These are phyloP conservation scores for Drosophila sturtevanti DNA, from an alignment of 1,140 invertebrate species.

Conservation along the genomic window DNA sequence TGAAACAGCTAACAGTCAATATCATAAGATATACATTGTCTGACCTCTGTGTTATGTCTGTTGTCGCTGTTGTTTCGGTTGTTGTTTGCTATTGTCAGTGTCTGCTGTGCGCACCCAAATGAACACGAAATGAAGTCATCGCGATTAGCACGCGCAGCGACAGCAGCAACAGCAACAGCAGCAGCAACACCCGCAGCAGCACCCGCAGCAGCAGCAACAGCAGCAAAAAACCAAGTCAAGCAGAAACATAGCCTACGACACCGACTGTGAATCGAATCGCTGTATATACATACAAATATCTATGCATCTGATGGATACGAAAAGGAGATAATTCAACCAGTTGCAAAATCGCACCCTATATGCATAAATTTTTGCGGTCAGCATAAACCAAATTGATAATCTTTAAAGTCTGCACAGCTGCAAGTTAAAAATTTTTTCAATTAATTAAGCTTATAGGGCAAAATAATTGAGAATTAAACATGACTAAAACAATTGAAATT, in stretches of 20 bases:
- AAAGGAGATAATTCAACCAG: conserved; percentile 3
- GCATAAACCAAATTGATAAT: conserved; percentile 18
- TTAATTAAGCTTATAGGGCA: conserved; percentile 19
- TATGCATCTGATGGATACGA: conserved; percentile 30
- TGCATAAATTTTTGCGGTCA: conserved; percentile 14
- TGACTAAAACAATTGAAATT: neutral
- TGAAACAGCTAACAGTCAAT: neutral
- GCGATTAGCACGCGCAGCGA: conserved; percentile 42
- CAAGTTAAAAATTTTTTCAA: neutral
- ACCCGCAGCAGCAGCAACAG: neutral
- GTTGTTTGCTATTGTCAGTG: neutral
- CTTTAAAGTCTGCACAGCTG: conserved; percentile 9
- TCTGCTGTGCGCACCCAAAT: conserved; percentile 6
- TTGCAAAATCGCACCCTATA: conserved; percentile 10
- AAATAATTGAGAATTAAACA: conserved; percentile 2
- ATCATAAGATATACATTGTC: conserved; percentile 8
- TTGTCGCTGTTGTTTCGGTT: neutral
- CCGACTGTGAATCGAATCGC: neutral
- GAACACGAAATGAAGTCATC: conserved; percentile 55
- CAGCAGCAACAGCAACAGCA: neutral
- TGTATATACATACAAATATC: no score
- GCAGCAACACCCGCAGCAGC: neutral
- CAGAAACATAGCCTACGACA: no score
- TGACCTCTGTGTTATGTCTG: neutral
- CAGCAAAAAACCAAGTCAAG: neutral